Base-by-base conservation (phyloP, 2,888 invertebrate species). In the Boloria euphrosyne region DNA sequence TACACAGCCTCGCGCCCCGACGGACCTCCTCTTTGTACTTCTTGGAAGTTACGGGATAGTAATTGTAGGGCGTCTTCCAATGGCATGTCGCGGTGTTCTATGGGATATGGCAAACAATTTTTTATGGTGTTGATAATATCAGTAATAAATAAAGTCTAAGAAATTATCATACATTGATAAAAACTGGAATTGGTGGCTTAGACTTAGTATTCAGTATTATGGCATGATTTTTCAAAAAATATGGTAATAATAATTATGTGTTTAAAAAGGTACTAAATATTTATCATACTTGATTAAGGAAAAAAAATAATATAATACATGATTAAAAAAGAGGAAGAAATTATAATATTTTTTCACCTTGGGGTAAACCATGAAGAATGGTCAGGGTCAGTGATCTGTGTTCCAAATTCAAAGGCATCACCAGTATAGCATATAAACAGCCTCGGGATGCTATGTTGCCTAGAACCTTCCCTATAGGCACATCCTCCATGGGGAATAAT, bases 71-170 rank as follows among this genome's bases (percentile, higher is more conserved):
- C 97, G 86, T 98, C 98, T 65, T 98, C 98, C 49, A 98, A 82
- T 0, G 98, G 98, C 97, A 98, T 98, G 89, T 98, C 98, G 75
- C 98, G 95, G 87, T 98, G 98, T 82, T 98, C 98, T 95, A 38
- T 10, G 31, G 10, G 31, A 10, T 7, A 31, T 5, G 31, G 31
- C 7, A 10, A 38, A 7, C 2, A 10, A 7, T 10, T 38, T 38
- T 38, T 38, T 38, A 38, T 10, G 31, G 10, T 10, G 7, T 38
- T 38, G 31, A 10, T 38, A 38, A 38, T 38, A 1, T 10, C 31
- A 38, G 10, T 2, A 10, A 10, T 38, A 38, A 10, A 38, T 38
- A 38, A 38, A 38, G 10, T 31, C 10, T 31, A 10, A 31, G 10
- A 1, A 10, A 31, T 2, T 31, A 31, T 38, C 7, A 38, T 38